Conservation (phyloP, 2,113 vertebrate genomes). For the Caretta caretta region DNA sequence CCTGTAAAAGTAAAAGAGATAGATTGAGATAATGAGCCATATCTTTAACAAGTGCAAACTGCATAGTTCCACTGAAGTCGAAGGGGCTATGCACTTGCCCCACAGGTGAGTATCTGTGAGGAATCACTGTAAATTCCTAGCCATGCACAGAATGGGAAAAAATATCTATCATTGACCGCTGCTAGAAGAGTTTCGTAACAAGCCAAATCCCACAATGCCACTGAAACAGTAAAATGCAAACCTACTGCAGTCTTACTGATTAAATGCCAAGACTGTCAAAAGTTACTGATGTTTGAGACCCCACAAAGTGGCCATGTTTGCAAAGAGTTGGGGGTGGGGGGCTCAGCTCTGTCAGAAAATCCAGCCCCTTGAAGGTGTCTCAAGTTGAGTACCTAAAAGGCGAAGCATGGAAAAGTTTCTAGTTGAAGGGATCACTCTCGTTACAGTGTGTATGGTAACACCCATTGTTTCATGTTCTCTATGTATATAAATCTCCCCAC, state of each 20-base stretch:
- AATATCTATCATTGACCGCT: neutral
- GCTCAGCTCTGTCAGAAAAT: neutral
- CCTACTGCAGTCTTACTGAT: neutral
- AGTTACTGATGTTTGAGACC: neutral
- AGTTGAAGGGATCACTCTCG: too few species aligned
- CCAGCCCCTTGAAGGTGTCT: neutral
- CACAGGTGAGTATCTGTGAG: neutral
- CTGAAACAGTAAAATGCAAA: neutral
- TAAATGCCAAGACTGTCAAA: neutral
- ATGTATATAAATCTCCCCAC: too few species aligned
- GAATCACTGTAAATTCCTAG: neutral
- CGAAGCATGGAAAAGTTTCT: too few species aligned
- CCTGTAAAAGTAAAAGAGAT: neutral
- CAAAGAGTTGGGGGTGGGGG: neutral
- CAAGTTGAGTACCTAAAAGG: too few species aligned
- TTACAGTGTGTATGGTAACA: too few species aligned
- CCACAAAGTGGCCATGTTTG: neutral
- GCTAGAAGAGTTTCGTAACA: neutral
- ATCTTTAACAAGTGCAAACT: neutral
- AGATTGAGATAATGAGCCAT: neutral
- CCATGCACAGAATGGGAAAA: neutral
- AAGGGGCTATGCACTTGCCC: neutral
- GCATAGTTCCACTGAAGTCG: neutral
- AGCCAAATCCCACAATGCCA: neutral
- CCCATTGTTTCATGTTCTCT: too few species aligned